Conservation (phyloP, 2,113 vertebrate genomes). For the Lampris megalopsis region DNA sequence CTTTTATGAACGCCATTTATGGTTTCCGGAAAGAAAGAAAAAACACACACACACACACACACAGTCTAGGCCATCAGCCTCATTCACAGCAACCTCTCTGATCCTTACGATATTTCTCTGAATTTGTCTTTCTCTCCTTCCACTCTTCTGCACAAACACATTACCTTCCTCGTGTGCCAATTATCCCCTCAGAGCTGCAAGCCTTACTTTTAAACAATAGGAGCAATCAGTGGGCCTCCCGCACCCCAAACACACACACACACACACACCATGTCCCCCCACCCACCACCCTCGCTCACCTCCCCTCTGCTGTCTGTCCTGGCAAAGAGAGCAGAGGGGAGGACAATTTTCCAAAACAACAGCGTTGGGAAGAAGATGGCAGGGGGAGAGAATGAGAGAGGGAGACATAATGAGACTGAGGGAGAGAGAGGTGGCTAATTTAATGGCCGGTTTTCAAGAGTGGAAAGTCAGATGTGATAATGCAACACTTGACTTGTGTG, state of each 20-base stretch:
- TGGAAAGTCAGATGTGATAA: slow-evolving; percentile 42
- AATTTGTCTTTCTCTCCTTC: slow-evolving; percentile 58
- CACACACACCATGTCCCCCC: slow-evolving; percentile 1
- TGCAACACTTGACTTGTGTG: slow-evolving; percentile 48
- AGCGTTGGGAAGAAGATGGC: slow-evolving; percentile 66
- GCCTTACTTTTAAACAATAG: slow-evolving; percentile 81
- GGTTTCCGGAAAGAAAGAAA: not conserved
- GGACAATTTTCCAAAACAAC: slow-evolving; percentile 81
- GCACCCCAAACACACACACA: slow-evolving; percentile 32
- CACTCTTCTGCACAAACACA: slow-evolving; percentile 70
- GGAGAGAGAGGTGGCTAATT: slow-evolving; percentile 49
- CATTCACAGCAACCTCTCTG: slow-evolving; percentile 30
- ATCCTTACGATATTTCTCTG: slow-evolving; percentile 44
- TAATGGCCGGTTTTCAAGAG: slow-evolving; percentile 49
- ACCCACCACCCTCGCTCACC: slow-evolving; percentile 50
- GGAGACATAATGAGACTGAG: slow-evolving; percentile 42
- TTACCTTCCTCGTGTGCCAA: slow-evolving; percentile 79
- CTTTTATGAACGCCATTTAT: not conserved
- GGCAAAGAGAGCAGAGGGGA: slow-evolving; percentile 63
- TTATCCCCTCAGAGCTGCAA: slow-evolving; percentile 78
- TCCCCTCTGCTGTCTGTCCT: slow-evolving; percentile 64
- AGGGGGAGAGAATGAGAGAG: slow-evolving; percentile 51
- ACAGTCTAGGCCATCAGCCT: slow-evolving; percentile 1
- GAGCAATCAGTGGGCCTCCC: slow-evolving; percentile 80
- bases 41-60: too few species aligned